Evolutionary conservation across 2,888 invertebrate genomes (phyloP).

Genomic region (Globia sparganii): DNA sequence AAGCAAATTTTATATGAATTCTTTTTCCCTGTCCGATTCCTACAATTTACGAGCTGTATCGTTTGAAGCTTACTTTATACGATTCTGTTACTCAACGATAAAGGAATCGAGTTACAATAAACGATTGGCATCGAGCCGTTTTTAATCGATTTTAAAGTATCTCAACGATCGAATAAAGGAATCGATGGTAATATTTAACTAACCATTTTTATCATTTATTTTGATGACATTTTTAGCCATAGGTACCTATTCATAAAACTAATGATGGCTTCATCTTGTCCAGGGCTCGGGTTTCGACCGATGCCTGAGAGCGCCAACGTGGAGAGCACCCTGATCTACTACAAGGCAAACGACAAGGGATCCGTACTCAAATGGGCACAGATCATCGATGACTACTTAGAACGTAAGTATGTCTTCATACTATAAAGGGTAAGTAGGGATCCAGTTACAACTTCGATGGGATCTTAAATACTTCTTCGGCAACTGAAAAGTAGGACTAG

Average conservation of each 20-base stretch:
- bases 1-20: no score
- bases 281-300: slow-evolving; percentile 99
- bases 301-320: slow-evolving; percentile 96
- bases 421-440: not conserved
- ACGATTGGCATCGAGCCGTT: not conserved
- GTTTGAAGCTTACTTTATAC: not conserved
- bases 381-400: slow-evolving; percentile 94
- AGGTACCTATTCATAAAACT: not conserved
- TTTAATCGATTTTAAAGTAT: not conserved
- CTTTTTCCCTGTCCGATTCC: not conserved
- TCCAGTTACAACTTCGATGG: not conserved
- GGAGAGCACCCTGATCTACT: slow-evolving; percentile 99
- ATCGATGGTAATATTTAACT: not conserved
- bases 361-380: slow-evolving; percentile 95
- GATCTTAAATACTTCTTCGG: not conserved
- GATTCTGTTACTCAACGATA: not conserved
- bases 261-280: slow-evolving; percentile 36
- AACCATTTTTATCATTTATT: not conserved
- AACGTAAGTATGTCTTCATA: slow-evolving; percentile 90
- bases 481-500: not conserved
- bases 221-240: not conserved
- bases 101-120: not conserved
- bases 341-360: slow-evolving; percentile 94
- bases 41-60: not conserved
- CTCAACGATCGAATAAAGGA: not conserved